Evolutionary conservation across 2,113 vertebrate genomes (phyloP), one percentile per base, ranked within the genome.

Genomic region (Sorex araneus): DNA sequence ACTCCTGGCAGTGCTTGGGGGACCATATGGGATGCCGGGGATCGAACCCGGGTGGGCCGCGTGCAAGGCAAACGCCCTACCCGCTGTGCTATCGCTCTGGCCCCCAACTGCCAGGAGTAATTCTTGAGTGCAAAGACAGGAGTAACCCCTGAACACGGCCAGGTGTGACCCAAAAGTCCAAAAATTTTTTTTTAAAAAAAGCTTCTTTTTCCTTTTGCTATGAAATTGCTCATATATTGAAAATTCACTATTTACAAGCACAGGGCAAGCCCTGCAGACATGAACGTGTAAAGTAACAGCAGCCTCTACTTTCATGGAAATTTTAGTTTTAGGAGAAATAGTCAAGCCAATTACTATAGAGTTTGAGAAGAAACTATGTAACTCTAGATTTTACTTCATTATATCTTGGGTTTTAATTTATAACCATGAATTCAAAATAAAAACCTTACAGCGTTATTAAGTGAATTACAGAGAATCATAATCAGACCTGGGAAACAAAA

Each of bases 401-500:
- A 47, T 84, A 91, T 21, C 54, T 9, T 76, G 15, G 30, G 75
- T 90, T 92, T 84, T 40, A 88, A 87, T 82, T 89, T 75, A 70
- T 40, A 80, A 74, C 15, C 18, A 63, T n/a, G 3, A 23, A 63
- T 91, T 60, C 15, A 87, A 74, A 63, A 76, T 80, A 87, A 80
- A 57, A 83, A 83, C 8, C 16, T 87, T 60, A 0, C 21, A 78
- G 32, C 0, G 40, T 43, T 87, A 19, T 83, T 60, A 88, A 19
- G 3, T 73, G 36, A 4, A 73, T 67, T 60, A 81, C 0, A 87
- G 18, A 83, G 40, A 83, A 76, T n/a, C 21, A 28, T 40, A 28
- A 79, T 66, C 45, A 66, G 75, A 47, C 2, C 28, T 60, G 11
- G 27, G 16, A 87, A 80, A 81, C 1, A 76, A 23, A 3, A 28